phyloP scores from a whole-genome alignment of 1,140 invertebrate genomes.

The Tetramorium parvispinum region DNA sequence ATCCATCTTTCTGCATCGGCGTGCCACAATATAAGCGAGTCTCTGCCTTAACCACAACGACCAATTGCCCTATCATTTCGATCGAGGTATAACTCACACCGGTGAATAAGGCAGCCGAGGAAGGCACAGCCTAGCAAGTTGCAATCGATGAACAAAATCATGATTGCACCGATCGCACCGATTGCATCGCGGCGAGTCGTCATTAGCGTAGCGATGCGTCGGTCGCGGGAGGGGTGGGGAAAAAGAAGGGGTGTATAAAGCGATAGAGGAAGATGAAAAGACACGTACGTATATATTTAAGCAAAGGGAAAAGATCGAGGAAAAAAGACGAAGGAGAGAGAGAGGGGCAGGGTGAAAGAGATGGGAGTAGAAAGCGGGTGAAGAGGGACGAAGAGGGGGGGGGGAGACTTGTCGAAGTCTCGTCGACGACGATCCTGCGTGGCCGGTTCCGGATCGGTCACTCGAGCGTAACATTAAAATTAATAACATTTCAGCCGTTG shows the following conservation, averaged over 20 bases:
- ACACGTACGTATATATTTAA: slow-evolving; percentile 48
- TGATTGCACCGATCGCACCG: slow-evolving; percentile 63
- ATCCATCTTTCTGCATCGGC: slow-evolving; percentile 49
- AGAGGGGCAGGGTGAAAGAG: not conserved
- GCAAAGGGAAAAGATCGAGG: not conserved
- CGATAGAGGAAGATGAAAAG: slow-evolving; percentile 47
- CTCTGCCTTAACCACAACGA: slow-evolving; percentile 61
- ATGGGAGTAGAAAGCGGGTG: not conserved
- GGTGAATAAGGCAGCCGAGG: not conserved
- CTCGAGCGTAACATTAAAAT: slow-evolving; percentile 69
- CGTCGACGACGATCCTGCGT: slow-evolving; percentile 1
- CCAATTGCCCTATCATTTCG: slow-evolving; percentile 69
- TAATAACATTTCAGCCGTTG: slow-evolving; percentile 72
- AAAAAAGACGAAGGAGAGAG: not conserved
- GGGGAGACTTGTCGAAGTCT: slow-evolving; percentile 9
- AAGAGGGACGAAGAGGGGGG: not conserved
- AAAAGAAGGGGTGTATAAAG: slow-evolving; percentile 17
- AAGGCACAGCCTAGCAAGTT: slow-evolving; percentile 42
- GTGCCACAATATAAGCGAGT: slow-evolving; percentile 43
- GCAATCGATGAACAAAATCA: slow-evolving; percentile 56
- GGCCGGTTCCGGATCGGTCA: not conserved
- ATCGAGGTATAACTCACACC: slow-evolving; percentile 44
- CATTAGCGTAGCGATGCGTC: slow-evolving; percentile 55
- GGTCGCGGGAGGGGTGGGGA: not conserved
- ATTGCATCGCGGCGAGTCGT: slow-evolving; percentile 60